Percentiles rank a stretch among this genome's conserved stretches.
Evolutionary conservation across 2,797 vertebrate genomes (phyloP).

Genomic region (Bucorvus abyssinicus): DNA sequence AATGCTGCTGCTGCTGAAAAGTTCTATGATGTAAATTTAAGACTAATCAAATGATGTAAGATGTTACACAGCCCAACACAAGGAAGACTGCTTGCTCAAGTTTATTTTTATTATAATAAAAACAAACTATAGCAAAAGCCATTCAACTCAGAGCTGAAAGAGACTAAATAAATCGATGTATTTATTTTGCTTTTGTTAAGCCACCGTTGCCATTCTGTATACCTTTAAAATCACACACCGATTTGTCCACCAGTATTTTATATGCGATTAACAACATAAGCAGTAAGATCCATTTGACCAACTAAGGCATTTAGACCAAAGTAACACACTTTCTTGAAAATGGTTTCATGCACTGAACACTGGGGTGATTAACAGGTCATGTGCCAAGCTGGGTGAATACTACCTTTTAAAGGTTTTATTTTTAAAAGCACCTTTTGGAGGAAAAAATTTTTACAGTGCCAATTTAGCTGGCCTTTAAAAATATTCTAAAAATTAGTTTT

Average conservation of each 20-base stretch:
- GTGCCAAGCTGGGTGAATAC: background rate
- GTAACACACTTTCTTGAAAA: background rate
- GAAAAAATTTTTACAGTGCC: background rate
- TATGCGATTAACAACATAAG: background rate
- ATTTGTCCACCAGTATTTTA: background rate
- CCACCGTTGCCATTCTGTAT: background rate
- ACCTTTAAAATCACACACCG: background rate
- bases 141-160: background rate
- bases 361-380: background rate
- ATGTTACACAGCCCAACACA: background rate
- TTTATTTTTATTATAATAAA: background rate
- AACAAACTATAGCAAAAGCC: background rate
- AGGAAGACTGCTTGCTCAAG: background rate
- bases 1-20: background rate
- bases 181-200: background rate
- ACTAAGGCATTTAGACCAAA: background rate
- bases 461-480: background rate
- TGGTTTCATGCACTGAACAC: background rate
- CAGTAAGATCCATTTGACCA: background rate
- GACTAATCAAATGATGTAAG: background rate
- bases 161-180: background rate
- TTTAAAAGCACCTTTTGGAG: background rate
- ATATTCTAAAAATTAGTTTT: background rate
- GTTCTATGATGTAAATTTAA: background rate
- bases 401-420: background rate